These are phyloP conservation scores for Heliocidaris erythrogramma DNA, from an alignment of 35 echinoderm and acorn worm species.

Conservation along the genomic window DNA sequence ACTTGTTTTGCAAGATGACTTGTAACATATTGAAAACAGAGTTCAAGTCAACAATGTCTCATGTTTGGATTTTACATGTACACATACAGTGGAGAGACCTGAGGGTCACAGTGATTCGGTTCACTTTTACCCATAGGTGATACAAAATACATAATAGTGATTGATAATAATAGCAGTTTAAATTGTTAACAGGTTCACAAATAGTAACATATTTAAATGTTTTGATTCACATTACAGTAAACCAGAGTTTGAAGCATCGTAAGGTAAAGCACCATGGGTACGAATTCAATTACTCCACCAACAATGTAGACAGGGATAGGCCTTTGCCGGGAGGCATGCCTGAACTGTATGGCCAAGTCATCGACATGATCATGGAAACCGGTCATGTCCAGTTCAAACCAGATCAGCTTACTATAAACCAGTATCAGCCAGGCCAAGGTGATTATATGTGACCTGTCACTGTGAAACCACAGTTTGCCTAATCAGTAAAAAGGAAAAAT, in stretches of 20 bases:
- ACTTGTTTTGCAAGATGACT: too few species aligned
- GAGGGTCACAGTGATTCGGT: too few species aligned
- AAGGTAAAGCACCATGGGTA: constrained; percentile 93
- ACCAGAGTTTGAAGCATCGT: constrained; percentile 82
- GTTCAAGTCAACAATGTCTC: too few species aligned
- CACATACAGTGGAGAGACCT: too few species aligned
- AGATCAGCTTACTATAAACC: constrained; percentile 95
- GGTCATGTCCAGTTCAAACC: constrained; percentile 75
- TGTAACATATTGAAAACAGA: too few species aligned
- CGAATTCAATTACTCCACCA: constrained; percentile 90
- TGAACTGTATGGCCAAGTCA: constrained; percentile 52
- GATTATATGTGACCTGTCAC: neutral
- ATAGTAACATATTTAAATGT: neutral
- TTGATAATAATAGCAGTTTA: too few species aligned
- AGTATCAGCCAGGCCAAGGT: constrained; percentile 99
- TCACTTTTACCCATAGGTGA: too few species aligned
- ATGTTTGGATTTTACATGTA: neutral
- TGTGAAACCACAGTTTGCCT: too few species aligned
- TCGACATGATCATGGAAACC: constrained; percentile 78
- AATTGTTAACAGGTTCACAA: neutral
- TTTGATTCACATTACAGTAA: neutral
- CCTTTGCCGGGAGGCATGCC: constrained; percentile 78
- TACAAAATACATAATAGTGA: too few species aligned
- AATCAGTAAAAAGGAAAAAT: neutral
- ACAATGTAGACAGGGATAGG: constrained; percentile 75